phyloP scores from a whole-genome alignment of 23 tunicate species.

The Styela plicata region DNA sequence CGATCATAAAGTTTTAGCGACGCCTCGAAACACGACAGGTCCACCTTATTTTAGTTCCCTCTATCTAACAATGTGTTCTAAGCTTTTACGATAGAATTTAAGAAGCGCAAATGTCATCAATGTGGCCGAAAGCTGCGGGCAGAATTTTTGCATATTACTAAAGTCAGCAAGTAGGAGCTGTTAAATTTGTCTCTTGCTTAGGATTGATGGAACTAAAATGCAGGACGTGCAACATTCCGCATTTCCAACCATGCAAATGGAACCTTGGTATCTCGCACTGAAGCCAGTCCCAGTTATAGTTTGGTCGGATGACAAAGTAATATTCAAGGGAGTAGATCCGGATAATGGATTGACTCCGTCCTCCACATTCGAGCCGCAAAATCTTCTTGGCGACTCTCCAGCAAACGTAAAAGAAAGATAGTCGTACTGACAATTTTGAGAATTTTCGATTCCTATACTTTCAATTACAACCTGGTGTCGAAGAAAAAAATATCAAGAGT shows the following conservation, averaged over 20 bases:
- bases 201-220: no score
- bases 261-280: constrained; percentile 47
- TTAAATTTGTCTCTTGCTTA: no score
- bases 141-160: no score
- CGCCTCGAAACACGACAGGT: no score
- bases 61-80: no score
- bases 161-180: no score
- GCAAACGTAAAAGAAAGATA: constrained; percentile 34
- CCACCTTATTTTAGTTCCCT: no score
- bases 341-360: constrained; percentile 16
- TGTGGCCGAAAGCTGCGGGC: no score
- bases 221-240: background rate
- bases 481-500: no score
- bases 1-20: no score
- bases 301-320: constrained; percentile 44
- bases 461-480: constrained; percentile 38
- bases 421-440: constrained; percentile 68
- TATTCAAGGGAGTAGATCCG: constrained; percentile 37
- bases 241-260: background rate
- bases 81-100: no score
- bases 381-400: constrained; percentile 35
- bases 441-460: constrained; percentile 52
- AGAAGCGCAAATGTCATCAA: no score
- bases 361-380: constrained; percentile 36
- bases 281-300: constrained; percentile 60